Evolutionary conservation across 1,140 invertebrate species (phyloP).

Genomic region (Zophobas morio): DNA sequence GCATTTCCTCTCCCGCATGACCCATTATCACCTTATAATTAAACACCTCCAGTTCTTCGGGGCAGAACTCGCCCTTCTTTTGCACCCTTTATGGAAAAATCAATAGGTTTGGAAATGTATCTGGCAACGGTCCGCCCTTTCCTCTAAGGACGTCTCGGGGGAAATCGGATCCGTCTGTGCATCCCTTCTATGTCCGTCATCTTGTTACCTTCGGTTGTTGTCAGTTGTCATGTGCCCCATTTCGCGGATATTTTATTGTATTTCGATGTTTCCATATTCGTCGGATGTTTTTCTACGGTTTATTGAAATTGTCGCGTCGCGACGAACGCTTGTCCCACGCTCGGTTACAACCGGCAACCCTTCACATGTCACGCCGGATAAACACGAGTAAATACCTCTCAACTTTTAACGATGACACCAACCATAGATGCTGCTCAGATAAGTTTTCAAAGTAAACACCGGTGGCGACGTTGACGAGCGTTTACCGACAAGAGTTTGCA

Average conservation of each 20-base stretch:
- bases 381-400: conserved; percentile 19
- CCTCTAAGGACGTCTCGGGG: conserved; percentile 46
- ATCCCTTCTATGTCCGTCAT: conserved; percentile 50
- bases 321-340: conserved; percentile 19
- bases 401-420: conserved; percentile 32
- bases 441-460: conserved; percentile 28
- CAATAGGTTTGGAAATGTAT: conserved; percentile 49
- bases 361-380: conserved; percentile 2
- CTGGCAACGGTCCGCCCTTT: conserved; percentile 46
- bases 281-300: not conserved
- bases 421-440: not conserved
- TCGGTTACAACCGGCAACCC: conserved; percentile 1
- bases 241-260: conserved; percentile 46
- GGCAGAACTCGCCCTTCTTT: conserved; percentile 30
- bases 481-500: not conserved
- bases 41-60: conserved; percentile 40
- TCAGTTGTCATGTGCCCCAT: conserved; percentile 50
- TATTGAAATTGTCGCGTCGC: conserved; percentile 12
- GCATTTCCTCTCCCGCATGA: conserved; percentile 43
- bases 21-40: conserved; percentile 52
- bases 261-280: conserved; percentile 34
- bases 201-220: conserved; percentile 52
- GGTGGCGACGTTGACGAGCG: not conserved
- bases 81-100: conserved; percentile 46
- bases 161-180: conserved; percentile 50